Evolutionary conservation across 2,888 invertebrate genomes (phyloP), one percentile per base, ranked within the genome.

Genomic region (Entomobrya multifasciata): DNA sequence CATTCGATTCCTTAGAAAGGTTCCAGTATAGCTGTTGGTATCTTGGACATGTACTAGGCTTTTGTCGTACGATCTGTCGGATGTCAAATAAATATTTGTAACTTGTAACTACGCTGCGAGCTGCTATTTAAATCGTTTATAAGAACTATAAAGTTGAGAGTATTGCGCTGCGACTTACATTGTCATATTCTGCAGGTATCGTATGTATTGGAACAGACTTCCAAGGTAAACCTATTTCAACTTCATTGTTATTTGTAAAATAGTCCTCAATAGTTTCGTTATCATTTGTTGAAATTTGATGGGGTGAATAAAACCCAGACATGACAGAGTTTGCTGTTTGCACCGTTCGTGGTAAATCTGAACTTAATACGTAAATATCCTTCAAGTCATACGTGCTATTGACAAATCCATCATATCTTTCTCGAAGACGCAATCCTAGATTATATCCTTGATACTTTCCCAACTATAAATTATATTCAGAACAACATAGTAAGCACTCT

Each of bases 241-340:
- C 92, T 0, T 22, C 25, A 25, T 49, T 47, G 17, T n/a, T n/a
- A n/a, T 62, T 78, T 0, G n/a, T 20, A 13, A 55, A 25, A 41
- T 82, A 60, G 22, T 82, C 70, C n/a, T n/a, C n/a, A n/a, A n/a
- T n/a, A 1, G 57, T 55, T 8, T 22, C n/a, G 25, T 72, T 49
- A n/a, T 49, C 27, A 25, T 2, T 20, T 10, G 1, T 8, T 1
- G 27, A 15, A 2, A 94, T 92, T 74, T 93, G 93, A 0, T 93
- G 92, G 0, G 96, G 95, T 0, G 95, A 95, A 92, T 94, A 97
- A 72, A 97, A 92, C 6, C 84, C 97, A 0, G 97, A 96, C 52
- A 97, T 93, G 87, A 97, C 94, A 41, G 95, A 94, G 92, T 96
- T 95, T 0, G 96, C 97, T 92, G 97, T 97, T 96, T 96, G 96